phyloP scores from a whole-genome alignment of 2,113 vertebrate species.

The Pionites leucogaster region DNA sequence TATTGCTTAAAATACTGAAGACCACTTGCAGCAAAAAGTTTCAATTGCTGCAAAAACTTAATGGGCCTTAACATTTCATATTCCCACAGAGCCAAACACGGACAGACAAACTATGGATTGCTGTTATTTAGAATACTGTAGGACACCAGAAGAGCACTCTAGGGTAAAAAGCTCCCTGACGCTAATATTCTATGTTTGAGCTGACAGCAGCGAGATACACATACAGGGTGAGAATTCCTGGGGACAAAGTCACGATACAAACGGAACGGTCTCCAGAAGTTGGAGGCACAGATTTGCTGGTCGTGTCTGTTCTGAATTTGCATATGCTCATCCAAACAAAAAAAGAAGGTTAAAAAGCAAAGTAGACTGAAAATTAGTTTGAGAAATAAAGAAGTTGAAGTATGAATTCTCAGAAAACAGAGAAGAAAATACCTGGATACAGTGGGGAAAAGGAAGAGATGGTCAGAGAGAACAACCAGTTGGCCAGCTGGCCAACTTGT shows the following conservation, averaged over 20 bases:
- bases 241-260: background rate
- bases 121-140: background rate
- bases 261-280: background rate
- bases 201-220: background rate
- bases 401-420: background rate
- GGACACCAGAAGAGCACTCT: background rate
- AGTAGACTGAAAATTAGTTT: background rate
- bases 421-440: background rate
- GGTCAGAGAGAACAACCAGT: background rate
- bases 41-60: conserved; percentile 38
- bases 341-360: background rate
- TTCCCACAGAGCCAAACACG: background rate
- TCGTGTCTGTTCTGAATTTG: background rate
- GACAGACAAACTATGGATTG: conserved; percentile 26
- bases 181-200: conserved; percentile 10
- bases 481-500: accelerated
- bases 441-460: background rate
- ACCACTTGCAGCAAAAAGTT: conserved; percentile 61
- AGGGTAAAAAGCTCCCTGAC: background rate
- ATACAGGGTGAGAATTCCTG: background rate
- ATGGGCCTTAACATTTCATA: conserved; percentile 43
- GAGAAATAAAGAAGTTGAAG: background rate
- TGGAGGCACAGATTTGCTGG: background rate
- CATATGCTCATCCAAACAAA: background rate
- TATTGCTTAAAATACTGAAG: conserved; percentile 42